A percentile compares a stretch with the other conserved stretches of the same genome.
Conservation (phyloP, 2,888 invertebrate species). For the Kryphioiulus occultus region DNA sequence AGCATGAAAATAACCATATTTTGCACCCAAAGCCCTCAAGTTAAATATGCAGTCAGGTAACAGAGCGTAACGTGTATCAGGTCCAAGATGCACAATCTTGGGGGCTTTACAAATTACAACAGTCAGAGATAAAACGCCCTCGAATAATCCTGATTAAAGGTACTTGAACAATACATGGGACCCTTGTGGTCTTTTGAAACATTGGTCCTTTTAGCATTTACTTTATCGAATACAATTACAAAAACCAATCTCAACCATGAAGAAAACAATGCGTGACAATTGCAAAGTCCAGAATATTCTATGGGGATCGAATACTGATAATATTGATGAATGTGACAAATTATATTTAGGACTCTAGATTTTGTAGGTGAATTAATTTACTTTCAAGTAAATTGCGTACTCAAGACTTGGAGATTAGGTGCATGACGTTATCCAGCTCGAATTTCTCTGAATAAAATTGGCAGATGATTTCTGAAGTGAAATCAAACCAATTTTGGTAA, state of each 20-base stretch:
- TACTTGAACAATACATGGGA: not conserved
- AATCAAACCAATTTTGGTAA: too few species aligned
- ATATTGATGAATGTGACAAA: too few species aligned
- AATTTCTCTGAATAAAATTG: too few species aligned
- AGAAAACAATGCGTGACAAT: not conserved
- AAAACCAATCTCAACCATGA: not conserved
- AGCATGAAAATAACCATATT: not conserved
- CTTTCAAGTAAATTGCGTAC: too few species aligned
- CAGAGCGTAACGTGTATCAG: not conserved
- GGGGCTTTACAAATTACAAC: not conserved
- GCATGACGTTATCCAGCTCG: too few species aligned
- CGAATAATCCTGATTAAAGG: not conserved
- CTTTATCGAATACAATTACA: not conserved
- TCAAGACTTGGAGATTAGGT: too few species aligned
- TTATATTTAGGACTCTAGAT: too few species aligned
- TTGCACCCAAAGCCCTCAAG: not conserved
- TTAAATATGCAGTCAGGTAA: too few species aligned
- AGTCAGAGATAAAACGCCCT: not conserved
- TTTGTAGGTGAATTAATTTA: too few species aligned
- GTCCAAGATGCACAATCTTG: not conserved
- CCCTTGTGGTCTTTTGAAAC: not conserved
- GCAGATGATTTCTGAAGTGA: too few species aligned
- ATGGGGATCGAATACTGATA: too few species aligned
- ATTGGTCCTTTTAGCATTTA: not conserved
- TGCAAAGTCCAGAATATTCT: not conserved